Evolutionary conservation across 2,797 vertebrate genomes (phyloP), one percentile per base, ranked within the genome.

Genomic region (Gallinago solitaria): DNA sequence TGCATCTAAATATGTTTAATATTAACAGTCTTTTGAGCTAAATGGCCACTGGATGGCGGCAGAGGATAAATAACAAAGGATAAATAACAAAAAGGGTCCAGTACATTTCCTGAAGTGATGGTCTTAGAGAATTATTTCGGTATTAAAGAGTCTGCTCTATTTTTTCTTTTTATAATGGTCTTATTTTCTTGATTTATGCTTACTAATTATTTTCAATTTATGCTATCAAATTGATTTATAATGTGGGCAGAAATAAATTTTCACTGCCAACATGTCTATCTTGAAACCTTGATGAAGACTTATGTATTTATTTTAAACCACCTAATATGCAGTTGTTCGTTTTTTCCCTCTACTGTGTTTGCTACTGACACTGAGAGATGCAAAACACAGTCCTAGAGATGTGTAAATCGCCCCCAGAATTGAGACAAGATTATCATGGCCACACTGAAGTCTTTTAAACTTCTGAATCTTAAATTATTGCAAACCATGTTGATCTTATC

Each of bases 41-140:
- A 33, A n/a, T 2, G 6, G 5, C 86, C 96, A 95, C 78, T 9
- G 0, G 96, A 90, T 92, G 96, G 95, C 94, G 6, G 64, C 83
- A 96, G 68, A 96, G 80, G 88, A 95, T 96, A 95, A n/a, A n/a
- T n/a, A n/a, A n/a, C n/a, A n/a, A n/a, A 95, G 64, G 18, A 81
- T 5, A 79, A 87, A 16, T 23, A 30, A 13, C 4, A 47, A 20
- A 12, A 63, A 30, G 3, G 3, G 11, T 4, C 17, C 14, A 6
- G 7, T 28, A 4, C 2, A 2, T 54, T 68, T 63, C n/a, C n/a
- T 37, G 9, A 25, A 43, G 17, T 1, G 2, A 12, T 5, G 2
- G 3, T 32, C 19, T 71, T 32, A 12, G 33, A 48, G 30, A 32
- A 33, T 9, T 64, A 3, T 20, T 76, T 50, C 2, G 6, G 3